Percentiles rank a stretch among this genome's conserved stretches.
Conservation (phyloP, 2,113 vertebrate genomes). For the Tragelaphus strepsiceros region DNA sequence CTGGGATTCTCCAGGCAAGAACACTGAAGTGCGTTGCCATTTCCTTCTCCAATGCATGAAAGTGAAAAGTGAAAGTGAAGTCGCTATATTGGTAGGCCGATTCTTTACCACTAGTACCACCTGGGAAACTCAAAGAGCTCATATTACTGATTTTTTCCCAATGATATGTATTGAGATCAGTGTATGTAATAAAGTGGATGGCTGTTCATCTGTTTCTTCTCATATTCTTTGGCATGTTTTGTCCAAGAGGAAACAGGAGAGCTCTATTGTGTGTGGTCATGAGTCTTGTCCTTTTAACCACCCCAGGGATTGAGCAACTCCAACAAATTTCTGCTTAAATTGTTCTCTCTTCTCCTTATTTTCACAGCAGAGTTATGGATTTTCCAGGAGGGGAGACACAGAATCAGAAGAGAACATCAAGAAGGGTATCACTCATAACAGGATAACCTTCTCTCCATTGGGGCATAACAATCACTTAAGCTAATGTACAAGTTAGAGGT, state of each 20-base stretch:
- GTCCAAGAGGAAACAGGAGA: background rate
- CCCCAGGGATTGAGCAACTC: background rate
- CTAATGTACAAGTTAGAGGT: background rate
- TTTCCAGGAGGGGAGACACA: background rate
- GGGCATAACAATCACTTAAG: background rate
- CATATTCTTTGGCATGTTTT: background rate
- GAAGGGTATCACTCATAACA: background rate
- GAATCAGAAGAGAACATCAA: background rate
- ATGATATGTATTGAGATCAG: background rate
- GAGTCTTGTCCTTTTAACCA: background rate
- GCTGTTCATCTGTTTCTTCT: background rate
- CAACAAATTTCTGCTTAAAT: background rate
- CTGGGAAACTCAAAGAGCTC: background rate
- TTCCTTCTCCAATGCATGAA: no score
- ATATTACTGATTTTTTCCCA: background rate
- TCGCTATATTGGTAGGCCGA: background rate
- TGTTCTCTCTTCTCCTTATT: background rate
- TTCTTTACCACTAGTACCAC: background rate
- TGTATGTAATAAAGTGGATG: accelerated
- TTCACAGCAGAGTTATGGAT: background rate
- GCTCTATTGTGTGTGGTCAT: background rate
- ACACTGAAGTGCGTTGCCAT: no score
- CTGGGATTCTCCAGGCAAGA: no score
- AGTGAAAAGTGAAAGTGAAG: no score
- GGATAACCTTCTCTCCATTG: background rate